Percentiles rank a stretch among this genome's conserved stretches.
These are phyloP conservation scores for Spermophilus dauricus DNA, from an alignment of 2,113 vertebrate species.

Conservation along the genomic window DNA sequence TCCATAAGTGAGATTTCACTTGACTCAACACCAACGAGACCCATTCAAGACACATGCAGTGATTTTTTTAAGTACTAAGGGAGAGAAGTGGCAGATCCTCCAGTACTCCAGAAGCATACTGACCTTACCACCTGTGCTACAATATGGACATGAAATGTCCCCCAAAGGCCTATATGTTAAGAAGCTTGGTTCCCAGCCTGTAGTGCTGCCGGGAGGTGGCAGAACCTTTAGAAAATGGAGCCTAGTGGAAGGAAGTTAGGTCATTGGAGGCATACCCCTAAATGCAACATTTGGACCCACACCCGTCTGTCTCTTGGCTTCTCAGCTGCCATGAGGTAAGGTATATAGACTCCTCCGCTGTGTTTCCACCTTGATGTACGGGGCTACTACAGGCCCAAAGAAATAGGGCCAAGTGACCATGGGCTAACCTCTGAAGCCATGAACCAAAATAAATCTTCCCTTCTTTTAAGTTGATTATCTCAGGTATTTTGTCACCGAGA, in stretches of 20 bases:
- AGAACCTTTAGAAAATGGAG: not conserved
- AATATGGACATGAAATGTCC: not conserved
- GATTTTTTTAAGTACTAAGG: not conserved
- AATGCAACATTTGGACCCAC: not conserved
- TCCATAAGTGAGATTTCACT: not conserved
- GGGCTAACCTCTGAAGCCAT: not conserved
- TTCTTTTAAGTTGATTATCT: not conserved
- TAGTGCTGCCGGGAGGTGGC: not conserved
- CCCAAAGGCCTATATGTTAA: not conserved
- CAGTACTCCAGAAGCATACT: fast-evolving
- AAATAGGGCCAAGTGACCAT: not conserved
- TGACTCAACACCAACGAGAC: not conserved
- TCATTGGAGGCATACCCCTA: not conserved
- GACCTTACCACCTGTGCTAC: not conserved
- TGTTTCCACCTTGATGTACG: fast-evolving
- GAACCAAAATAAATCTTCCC: not conserved
- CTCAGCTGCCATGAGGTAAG: not conserved
- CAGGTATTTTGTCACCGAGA: not conserved
- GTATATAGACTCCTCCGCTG: not conserved
- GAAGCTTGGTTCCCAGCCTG: not conserved
- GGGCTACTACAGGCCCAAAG: not conserved
- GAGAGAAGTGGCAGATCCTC: not conserved
- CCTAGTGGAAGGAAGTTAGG: not conserved
- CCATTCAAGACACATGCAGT: not conserved
- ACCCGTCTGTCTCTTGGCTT: too few relatives aligned